A percentile compares a stretch with the other conserved stretches of the same genome.
phyloP scores from a whole-genome alignment of 2,888 invertebrate species.

The Germaria angustata region DNA sequence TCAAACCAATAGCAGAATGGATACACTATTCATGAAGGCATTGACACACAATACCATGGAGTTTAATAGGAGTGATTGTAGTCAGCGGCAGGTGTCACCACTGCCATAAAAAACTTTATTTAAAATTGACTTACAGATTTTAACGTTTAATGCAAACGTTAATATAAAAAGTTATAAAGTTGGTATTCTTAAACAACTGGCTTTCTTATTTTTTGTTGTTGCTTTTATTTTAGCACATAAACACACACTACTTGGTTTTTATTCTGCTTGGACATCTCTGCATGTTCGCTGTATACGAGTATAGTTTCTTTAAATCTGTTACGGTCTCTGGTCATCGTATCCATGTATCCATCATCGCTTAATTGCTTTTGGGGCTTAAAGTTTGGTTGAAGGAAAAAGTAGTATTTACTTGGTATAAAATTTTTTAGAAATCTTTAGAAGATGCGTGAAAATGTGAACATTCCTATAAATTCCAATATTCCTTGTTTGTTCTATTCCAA shows the following conservation, averaged over 20 bases:
- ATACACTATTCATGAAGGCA: constrained; percentile 13
- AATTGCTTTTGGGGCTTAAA: constrained; percentile 2
- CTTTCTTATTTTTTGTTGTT: not conserved
- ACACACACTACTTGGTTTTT: not conserved
- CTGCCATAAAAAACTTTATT: not conserved
- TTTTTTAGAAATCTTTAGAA: no score
- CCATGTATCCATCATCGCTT: no score
- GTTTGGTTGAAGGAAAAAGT: constrained; percentile 1
- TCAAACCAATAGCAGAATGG: not conserved
- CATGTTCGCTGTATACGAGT: not conserved
- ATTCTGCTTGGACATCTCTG: not conserved
- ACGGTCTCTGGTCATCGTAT: constrained; percentile 7
- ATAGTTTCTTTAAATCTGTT: not conserved
- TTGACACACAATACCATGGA: constrained; percentile 46
- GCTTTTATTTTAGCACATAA: no score
- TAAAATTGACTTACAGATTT: no score
- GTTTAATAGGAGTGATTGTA: constrained; percentile 6
- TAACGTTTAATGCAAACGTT: no score
- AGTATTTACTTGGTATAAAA: not conserved
- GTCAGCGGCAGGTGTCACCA: constrained; percentile 23
- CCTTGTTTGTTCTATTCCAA: no score
- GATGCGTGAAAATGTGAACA: no score
- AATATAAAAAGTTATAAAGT: no score
- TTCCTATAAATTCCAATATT: no score
- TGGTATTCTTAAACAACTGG: not conserved